phyloP scores from a whole-genome alignment of 2,888 invertebrate species.

The Abrostola triplasia region DNA sequence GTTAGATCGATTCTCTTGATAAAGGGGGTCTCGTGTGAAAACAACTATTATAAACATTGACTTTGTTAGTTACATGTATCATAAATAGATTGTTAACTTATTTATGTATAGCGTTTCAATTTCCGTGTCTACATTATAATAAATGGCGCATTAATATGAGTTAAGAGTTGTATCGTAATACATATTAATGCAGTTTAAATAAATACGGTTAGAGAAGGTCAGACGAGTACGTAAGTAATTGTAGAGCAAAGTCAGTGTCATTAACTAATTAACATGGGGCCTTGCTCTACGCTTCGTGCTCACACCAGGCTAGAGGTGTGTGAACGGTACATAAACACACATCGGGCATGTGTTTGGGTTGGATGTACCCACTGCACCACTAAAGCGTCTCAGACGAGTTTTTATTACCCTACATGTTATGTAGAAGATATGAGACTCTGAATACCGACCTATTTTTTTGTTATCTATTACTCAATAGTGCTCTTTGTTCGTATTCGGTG shows the following conservation, averaged over 20 bases:
- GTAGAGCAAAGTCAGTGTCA: conserved; percentile 67
- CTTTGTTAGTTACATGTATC: neutral
- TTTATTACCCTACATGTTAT: conserved; percentile 31
- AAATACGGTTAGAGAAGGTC: conserved; percentile 53
- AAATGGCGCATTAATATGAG: conserved; percentile 4
- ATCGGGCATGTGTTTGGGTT: conserved; percentile 22
- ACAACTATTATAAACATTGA: neutral
- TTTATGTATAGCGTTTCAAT: neutral
- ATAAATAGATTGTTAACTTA: neutral
- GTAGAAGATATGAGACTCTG: conserved; percentile 33
- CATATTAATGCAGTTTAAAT: conserved; percentile 35
- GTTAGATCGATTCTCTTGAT: conserved; percentile 39
- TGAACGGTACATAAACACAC: conserved; percentile 18
- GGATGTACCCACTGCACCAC: conserved; percentile 22
- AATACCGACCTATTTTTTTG: conserved; percentile 44
- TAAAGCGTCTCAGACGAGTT: conserved; percentile 27
- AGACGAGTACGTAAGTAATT: conserved; percentile 43
- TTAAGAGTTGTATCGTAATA: conserved; percentile 7
- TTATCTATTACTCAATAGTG: conserved; percentile 50
- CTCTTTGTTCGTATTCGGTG: conserved; percentile 24
- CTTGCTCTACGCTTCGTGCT: conserved; percentile 25
- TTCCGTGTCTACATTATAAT: conserved; percentile 5
- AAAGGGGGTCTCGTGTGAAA: conserved; percentile 14
- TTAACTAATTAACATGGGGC: conserved; percentile 64
- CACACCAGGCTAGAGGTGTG: conserved; percentile 14